A percentile compares a stretch with the other conserved stretches of the same genome.
Evolutionary conservation across 1,140 invertebrate species (phyloP).

Genomic region (Dendroctonus valens): DNA sequence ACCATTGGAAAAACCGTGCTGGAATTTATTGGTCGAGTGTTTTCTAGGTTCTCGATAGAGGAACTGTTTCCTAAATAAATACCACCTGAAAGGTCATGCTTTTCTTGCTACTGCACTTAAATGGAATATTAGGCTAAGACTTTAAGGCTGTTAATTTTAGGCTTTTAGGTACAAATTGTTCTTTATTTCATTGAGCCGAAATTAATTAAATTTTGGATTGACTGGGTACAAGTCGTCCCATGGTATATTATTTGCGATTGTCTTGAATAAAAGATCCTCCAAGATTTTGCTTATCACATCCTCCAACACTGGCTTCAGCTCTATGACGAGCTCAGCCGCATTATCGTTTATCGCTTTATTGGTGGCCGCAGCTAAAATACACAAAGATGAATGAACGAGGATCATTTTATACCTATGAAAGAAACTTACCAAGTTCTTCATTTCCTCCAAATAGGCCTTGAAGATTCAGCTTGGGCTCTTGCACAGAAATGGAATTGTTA

Average conservation of each 20-base stretch:
- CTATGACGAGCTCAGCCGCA: slow-evolving; percentile 39
- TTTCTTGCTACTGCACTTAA: neutral
- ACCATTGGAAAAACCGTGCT: slow-evolving; percentile 35
- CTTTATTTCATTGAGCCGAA: too few species aligned
- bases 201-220: slow-evolving; percentile 12
- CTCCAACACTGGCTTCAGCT: slow-evolving; percentile 41
- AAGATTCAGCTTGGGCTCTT: slow-evolving; percentile 33
- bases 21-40: slow-evolving; percentile 37
- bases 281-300: slow-evolving; percentile 36
- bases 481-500: slow-evolving; percentile 36
- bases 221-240: slow-evolving; percentile 40
- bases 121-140: neutral
- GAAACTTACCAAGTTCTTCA: slow-evolving; percentile 37
- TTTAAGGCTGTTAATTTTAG: slow-evolving; percentile 2
- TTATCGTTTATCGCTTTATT: slow-evolving; percentile 43
- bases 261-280: slow-evolving; percentile 36
- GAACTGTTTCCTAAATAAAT: slow-evolving; percentile 38
- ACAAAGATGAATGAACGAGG: neutral
- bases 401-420: neutral
- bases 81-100: neutral
- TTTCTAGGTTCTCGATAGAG: slow-evolving; percentile 36
- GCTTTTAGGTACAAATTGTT: neutral
- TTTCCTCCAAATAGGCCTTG: slow-evolving; percentile 39
- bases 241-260: slow-evolving; percentile 36
- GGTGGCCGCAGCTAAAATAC: slow-evolving; percentile 38